These are phyloP conservation scores for Drosophila tanythrix DNA, from an alignment of 2,888 invertebrate species.

Conservation along the genomic window DNA sequence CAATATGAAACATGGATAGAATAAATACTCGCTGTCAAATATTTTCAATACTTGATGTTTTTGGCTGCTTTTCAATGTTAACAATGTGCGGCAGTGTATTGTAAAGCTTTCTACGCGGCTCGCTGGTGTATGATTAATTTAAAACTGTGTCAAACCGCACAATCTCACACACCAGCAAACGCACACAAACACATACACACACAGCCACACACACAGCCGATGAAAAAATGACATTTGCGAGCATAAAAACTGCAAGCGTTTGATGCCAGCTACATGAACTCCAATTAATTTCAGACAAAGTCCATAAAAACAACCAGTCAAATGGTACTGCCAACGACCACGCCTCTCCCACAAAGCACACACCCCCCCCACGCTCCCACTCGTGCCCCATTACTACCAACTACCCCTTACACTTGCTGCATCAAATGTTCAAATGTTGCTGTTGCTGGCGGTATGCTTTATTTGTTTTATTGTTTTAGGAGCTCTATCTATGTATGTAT, in stretches of 20 bases:
- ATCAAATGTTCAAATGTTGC: conserved; percentile 69
- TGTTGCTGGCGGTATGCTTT: conserved; percentile 65
- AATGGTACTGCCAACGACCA: conserved; percentile 48
- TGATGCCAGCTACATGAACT: conserved; percentile 72
- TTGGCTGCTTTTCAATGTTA: conserved; percentile 45
- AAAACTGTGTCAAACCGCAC: conserved; percentile 77
- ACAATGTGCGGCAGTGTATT: conserved; percentile 45
- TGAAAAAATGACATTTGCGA: conserved; percentile 37
- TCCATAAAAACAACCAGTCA: conserved; percentile 75
- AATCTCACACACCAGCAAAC: conserved; percentile 40
- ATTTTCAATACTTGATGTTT: conserved; percentile 51
- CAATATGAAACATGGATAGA: not conserved
- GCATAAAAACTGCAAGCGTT: conserved; percentile 62
- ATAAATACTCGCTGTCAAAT: conserved; percentile 36
- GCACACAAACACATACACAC: conserved; percentile 1
- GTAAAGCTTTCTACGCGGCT: conserved; percentile 55
- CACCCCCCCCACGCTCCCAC: not conserved
- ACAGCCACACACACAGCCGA: conserved; percentile 1
- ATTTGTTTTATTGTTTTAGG: conserved; percentile 76
- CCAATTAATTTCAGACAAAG: conserved; percentile 78
- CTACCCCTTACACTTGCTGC: conserved; percentile 31
- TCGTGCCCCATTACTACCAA: not conserved
- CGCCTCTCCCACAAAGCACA: not conserved
- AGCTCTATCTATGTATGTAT: conserved; percentile 17
- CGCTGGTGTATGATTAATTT: conserved; percentile 78